These are phyloP conservation scores for Drosophila parthenogenetica DNA, from an alignment of 2,888 invertebrate genomes.

Conservation along the genomic window DNA sequence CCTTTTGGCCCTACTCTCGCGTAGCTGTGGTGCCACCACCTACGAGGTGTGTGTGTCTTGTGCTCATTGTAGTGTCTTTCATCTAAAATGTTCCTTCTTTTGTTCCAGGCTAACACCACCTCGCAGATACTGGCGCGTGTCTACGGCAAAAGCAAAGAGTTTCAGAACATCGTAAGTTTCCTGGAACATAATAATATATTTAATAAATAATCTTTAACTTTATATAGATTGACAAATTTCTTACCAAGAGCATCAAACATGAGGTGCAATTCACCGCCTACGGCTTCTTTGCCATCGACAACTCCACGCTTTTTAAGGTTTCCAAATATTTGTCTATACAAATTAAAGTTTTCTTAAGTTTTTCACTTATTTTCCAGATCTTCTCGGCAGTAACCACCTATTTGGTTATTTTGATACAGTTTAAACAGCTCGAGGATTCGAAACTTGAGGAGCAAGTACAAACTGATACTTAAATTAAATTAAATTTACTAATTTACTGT, in stretches of 20 bases:
- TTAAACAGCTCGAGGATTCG: constrained; percentile 84
- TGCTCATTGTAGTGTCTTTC: too few species aligned
- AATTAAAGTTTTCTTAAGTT: not conserved
- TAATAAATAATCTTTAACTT: not conserved
- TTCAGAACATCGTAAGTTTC: constrained; percentile 82
- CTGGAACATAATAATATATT: too few species aligned
- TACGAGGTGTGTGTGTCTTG: too few species aligned
- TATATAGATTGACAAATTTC: constrained; percentile 83
- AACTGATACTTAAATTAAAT: constrained; percentile 5
- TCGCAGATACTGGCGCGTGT: constrained; percentile 83
- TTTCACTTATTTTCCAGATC: constrained; percentile 66
- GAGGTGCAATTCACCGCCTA: constrained; percentile 84
- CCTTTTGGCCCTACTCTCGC: constrained; percentile 74
- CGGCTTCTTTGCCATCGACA: constrained; percentile 84
- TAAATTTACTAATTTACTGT: constrained; percentile 15
- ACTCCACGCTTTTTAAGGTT: constrained; percentile 84
- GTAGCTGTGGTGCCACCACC: constrained; percentile 79
- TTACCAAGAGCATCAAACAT: constrained; percentile 84
- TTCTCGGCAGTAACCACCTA: constrained; percentile 85
- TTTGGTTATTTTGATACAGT: constrained; percentile 84
- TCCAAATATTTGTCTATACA: not conserved
- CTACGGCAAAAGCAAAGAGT: constrained; percentile 81
- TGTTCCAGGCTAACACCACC: constrained; percentile 82
- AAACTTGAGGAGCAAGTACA: constrained; percentile 68
- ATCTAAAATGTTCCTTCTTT: constrained; percentile 8